Conservation (phyloP, 2,797 vertebrate species). For the Anguilla pacifica region DNA sequence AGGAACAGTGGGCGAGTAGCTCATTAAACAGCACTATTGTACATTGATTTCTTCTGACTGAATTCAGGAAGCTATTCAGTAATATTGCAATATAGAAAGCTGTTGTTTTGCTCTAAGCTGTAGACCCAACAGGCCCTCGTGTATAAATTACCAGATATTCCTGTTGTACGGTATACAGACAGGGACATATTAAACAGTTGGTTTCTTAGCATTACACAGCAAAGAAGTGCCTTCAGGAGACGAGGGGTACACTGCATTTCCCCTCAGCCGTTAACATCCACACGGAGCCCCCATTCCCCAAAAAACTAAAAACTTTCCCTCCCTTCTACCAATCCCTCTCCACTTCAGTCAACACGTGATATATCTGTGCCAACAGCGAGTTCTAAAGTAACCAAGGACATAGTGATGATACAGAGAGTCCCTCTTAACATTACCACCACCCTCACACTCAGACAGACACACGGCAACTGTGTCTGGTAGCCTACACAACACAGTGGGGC, state of each 20-base stretch:
- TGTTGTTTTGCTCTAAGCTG: neutral
- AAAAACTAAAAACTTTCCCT: neutral
- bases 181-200: neutral
- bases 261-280: neutral
- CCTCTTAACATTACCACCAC: neutral
- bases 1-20: neutral
- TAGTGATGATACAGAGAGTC: neutral
- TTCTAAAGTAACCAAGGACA: neutral
- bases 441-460: no score
- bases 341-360: neutral
- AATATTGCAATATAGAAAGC: neutral
- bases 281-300: neutral
- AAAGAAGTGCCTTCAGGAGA: neutral
- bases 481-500: conserved; percentile 58
- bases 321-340: neutral
- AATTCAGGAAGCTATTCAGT: neutral
- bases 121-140: neutral
- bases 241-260: neutral
- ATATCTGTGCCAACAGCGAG: neutral
- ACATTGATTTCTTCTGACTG: conserved; percentile 18
- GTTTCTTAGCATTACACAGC: neutral
- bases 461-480: conserved; percentile 51
- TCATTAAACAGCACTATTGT: neutral
- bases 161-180: neutral
- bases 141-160: neutral